Percentiles rank a stretch among this genome's conserved stretches.
These are phyloP conservation scores for Oxyura jamaicensis DNA, from an alignment of 2,113 vertebrate species.

Conservation along the genomic window DNA sequence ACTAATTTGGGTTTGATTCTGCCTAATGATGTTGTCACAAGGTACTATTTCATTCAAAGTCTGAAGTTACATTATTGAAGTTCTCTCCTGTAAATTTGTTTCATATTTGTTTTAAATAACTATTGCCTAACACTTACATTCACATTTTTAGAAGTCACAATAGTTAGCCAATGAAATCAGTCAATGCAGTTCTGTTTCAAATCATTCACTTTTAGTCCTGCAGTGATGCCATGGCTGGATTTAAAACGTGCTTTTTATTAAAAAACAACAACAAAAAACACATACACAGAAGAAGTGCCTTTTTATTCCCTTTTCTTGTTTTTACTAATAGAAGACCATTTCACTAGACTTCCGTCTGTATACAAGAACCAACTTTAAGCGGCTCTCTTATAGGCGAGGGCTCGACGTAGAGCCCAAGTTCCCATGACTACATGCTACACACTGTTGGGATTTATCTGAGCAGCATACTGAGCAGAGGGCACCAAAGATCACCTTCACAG, in stretches of 20 bases:
- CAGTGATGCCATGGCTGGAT: neutral
- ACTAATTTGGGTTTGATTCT: neutral
- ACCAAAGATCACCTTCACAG: slow-evolving; percentile 25
- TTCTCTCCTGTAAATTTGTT: neutral
- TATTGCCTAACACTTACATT: neutral
- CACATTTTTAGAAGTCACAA: neutral
- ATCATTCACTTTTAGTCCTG: neutral
- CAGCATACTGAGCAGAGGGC: neutral
- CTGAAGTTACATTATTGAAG: neutral
- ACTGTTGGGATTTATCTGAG: neutral
- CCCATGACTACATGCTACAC: neutral
- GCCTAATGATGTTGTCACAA: neutral
- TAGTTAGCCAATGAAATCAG: neutral
- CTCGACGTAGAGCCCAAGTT: neutral
- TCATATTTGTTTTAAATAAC: neutral
- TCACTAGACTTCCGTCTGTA: neutral
- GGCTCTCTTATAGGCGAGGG: neutral
- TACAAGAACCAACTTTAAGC: neutral
- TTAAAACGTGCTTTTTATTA: neutral
- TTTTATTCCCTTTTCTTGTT: neutral
- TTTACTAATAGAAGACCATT: neutral
- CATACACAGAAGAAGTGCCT: too few relatives aligned
- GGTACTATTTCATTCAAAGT: neutral
- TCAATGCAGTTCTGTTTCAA: neutral
- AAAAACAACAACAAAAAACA: too few relatives aligned